Evolutionary conservation across 2,797 vertebrate genomes (phyloP), one percentile per base, ranked within the genome.

Genomic region (Melanotaenia nigrans): DNA sequence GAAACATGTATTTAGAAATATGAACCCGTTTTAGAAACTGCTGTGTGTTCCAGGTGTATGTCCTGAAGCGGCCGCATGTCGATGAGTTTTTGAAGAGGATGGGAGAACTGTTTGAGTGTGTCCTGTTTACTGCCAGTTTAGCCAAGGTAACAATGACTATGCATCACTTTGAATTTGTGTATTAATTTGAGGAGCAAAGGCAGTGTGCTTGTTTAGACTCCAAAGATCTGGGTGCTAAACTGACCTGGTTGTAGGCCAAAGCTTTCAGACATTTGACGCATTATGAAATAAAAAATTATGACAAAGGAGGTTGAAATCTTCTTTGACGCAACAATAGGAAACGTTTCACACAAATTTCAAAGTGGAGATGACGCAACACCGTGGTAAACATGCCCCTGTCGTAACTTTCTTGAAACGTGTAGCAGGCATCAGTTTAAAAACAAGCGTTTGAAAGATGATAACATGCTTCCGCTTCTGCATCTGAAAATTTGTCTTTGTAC

Each of bases 41-140:
- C 53, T 63, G 24, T 56, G 30, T 55, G 4, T 84, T 53, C 0
- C 90, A 98, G 97, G 97, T 97, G 72, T 97, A 98, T 0, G 97
- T 98, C 79, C 92, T 97, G 86, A 98, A 97, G 92, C 91, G 96
- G 65, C 97, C 96, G 0, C 95, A 97, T 0, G 97, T 98, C 20
- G 97, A 98, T 0, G 97, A 98, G 90, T 98, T 98, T 90, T 92
- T 97, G 12, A 95, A 96, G 91, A 93, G 96, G 69, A 97, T 98
- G 96, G 96, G 97, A 0, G 96, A 98, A 69, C 95, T 98, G 83
- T 98, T 98, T 0, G 97, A 97, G 85, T 98, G 97, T 0, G 95
- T 97, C 65, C 95, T 98, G 36, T 98, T 97, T 94, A 97, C 97
- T 0, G 97, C 97, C 87, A 98, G 97, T 85, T 93, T 98, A 78